Evolutionary conservation across 1,140 invertebrate genomes (phyloP).

Genomic region (Lerema accius): DNA sequence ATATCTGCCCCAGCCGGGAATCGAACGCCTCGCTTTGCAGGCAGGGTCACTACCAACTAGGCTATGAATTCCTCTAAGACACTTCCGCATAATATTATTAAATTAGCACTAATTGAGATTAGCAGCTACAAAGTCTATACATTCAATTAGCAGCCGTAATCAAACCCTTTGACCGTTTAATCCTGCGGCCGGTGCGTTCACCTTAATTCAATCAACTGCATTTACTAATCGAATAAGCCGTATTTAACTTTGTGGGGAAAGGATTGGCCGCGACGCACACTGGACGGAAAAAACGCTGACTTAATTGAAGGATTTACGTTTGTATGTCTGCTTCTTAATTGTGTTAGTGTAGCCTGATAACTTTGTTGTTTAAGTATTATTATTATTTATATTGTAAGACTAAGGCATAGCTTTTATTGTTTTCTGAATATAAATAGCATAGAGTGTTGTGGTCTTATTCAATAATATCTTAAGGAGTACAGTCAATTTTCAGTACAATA

Average conservation of each 20-base stretch:
- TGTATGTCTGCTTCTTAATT: conserved; percentile 12
- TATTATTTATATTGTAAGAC: no score
- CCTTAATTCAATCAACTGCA: conserved; percentile 77
- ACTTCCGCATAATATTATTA: conserved; percentile 15
- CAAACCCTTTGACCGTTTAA: conserved; percentile 65
- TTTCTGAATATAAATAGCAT: no score
- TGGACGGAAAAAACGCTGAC: conserved; percentile 45
- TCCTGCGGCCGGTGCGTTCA: conserved; percentile 57
- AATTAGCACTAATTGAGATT: conserved; percentile 36
- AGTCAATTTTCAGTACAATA: no score
- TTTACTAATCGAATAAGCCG: conserved; percentile 78
- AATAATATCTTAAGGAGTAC: no score
- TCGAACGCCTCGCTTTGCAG: no score
- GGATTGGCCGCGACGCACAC: conserved; percentile 51
- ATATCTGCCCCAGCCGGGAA: no score
- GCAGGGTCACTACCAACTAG: no score
- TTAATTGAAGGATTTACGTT: neutral
- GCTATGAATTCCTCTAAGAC: no score
- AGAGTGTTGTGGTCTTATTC: no score
- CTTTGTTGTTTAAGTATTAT: no score
- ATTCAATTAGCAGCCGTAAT: conserved; percentile 50
- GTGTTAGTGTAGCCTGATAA: neutral
- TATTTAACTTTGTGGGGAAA: conserved; percentile 63
- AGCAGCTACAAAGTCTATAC: conserved; percentile 24
- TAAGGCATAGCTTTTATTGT: no score